Evolutionary conservation across 1,140 invertebrate species (phyloP).

Genomic region (Lutraria rhynchaena): DNA sequence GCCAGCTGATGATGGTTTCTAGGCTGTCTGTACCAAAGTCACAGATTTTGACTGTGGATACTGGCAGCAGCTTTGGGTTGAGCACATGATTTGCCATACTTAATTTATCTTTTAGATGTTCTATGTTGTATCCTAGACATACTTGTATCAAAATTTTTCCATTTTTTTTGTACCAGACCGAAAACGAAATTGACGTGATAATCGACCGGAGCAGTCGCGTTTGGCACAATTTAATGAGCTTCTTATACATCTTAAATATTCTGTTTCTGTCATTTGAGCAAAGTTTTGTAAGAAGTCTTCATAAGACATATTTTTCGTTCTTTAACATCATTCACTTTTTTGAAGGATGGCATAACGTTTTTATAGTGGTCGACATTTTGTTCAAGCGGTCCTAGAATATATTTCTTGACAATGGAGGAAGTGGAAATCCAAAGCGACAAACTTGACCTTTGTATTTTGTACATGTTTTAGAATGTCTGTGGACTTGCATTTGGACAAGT

Average conservation of each 20-base stretch:
- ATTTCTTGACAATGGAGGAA: conserved; percentile 60
- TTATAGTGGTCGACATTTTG: conserved; percentile 39
- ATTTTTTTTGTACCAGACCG: too few relatives aligned
- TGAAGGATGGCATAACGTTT: conserved; percentile 12
- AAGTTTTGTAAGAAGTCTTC: conserved; percentile 23
- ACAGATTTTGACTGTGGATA: background rate
- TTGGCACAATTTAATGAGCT: conserved; percentile 44
- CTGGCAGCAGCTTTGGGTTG: background rate
- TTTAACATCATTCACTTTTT: conserved; percentile 43
- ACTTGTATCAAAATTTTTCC: too few relatives aligned
- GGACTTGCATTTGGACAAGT: conserved; percentile 58
- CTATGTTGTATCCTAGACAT: too few relatives aligned
- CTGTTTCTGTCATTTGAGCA: conserved; percentile 31
- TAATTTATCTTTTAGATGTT: too few relatives aligned
- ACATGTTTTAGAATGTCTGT: conserved; percentile 66
- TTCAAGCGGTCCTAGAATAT: conserved; percentile 60
- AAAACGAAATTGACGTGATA: too few relatives aligned
- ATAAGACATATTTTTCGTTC: conserved; percentile 38
- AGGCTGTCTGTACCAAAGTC: background rate
- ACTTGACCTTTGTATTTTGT: conserved; percentile 47
- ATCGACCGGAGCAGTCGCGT: too few relatives aligned
- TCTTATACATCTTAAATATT: conserved; percentile 58
- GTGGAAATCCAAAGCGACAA: conserved; percentile 66
- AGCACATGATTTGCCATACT: conserved; percentile 12
- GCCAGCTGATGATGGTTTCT: background rate